phyloP scores from a whole-genome alignment of 2,113 vertebrate species.

The Macrotus californicus region DNA sequence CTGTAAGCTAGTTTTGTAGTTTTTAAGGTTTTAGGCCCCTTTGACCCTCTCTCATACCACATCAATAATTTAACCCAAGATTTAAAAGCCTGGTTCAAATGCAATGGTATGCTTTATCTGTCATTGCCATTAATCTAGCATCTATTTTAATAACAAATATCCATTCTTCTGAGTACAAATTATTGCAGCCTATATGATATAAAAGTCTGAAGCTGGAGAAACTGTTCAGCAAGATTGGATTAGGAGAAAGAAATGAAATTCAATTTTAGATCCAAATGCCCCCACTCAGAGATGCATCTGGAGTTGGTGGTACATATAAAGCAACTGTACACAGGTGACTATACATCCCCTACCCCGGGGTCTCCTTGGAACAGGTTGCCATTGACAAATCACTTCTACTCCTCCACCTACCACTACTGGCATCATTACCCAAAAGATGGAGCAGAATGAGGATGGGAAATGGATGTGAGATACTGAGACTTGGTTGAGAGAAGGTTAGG shows the following conservation, averaged over 20 bases:
- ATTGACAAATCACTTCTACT: not conserved
- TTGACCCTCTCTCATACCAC: not conserved
- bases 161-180: constrained; percentile 50
- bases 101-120: not conserved
- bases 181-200: constrained; percentile 17
- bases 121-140: not conserved
- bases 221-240: not conserved
- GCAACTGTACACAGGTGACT: not conserved
- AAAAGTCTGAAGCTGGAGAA: constrained; percentile 17
- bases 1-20: not conserved
- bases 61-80: not conserved
- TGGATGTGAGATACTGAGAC: not conserved
- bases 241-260: not conserved
- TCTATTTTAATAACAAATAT: not conserved
- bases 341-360: not conserved
- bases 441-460: not conserved
- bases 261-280: not conserved
- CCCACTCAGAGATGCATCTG: not conserved
- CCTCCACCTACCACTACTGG: not conserved
- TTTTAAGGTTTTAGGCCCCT: not conserved
- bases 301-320: not conserved
- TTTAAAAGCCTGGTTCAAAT: not conserved
- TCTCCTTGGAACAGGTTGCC: not conserved
- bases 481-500: not conserved
- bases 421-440: not conserved